Conservation (phyloP, 2,888 invertebrate genomes). For the Linnaemya tessellans region DNA sequence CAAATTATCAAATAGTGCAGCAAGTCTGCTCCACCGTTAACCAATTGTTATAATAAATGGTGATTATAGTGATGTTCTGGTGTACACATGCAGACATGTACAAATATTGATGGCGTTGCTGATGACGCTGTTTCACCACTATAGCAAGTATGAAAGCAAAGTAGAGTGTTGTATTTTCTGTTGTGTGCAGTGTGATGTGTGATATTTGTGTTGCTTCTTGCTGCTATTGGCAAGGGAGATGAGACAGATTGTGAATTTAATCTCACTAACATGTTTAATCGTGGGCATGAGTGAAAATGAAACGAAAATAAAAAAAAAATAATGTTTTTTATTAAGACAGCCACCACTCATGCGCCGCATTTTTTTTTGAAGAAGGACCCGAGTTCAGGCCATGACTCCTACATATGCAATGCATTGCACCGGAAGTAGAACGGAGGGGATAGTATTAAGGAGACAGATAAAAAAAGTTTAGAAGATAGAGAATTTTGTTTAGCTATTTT, state of each 20-base stretch:
- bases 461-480: too few relatives aligned
- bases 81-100: constrained; percentile 32
- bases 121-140: constrained; percentile 71
- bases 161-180: constrained; percentile 37
- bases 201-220: constrained; percentile 55
- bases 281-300: too few relatives aligned
- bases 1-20: too few relatives aligned
- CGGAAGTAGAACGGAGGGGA: too few relatives aligned
- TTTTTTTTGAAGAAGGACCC: too few relatives aligned
- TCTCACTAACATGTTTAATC: background rate
- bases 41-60: constrained; percentile 57
- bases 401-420: too few relatives aligned
- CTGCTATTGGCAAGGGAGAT: constrained; percentile 12
- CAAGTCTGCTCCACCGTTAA: constrained; percentile 19
- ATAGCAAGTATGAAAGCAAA: constrained; percentile 46
- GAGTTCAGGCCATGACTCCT: too few relatives aligned
- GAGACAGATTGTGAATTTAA: background rate
- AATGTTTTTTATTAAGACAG: too few relatives aligned
- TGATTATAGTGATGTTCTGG: constrained; percentile 68
- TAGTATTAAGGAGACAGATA: too few relatives aligned
- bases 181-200: constrained; percentile 72
- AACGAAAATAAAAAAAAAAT: too few relatives aligned
- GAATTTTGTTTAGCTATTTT: too few relatives aligned
- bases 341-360: too few relatives aligned
- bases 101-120: constrained; percentile 70